phyloP scores from a whole-genome alignment of 2,888 invertebrate genomes.

The Conus canariensis region DNA sequence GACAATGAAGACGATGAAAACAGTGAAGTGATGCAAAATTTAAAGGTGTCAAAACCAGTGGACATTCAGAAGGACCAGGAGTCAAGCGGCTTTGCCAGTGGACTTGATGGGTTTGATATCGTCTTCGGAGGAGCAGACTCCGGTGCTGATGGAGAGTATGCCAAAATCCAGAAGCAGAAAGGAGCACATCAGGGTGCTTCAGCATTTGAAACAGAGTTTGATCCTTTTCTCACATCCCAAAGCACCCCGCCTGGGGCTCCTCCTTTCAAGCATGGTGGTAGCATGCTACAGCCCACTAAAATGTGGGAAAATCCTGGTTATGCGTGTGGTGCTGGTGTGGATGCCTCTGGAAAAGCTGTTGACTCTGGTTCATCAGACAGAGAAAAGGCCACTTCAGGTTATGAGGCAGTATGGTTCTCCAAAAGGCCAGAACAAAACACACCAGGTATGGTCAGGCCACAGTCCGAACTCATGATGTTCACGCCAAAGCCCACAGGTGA shows the following conservation, averaged over 20 bases:
- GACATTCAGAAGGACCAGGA: neutral
- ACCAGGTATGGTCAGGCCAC: conserved; percentile 31
- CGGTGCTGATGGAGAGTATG: neutral
- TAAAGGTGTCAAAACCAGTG: too few species aligned
- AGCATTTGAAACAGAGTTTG: conserved; percentile 26
- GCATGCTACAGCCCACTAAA: conserved; percentile 33
- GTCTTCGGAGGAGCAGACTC: conserved; percentile 29
- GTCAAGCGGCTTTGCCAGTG: neutral
- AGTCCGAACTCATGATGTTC: conserved; percentile 35
- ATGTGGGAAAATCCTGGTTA: conserved; percentile 25
- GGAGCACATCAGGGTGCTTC: neutral
- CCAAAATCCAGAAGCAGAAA: neutral
- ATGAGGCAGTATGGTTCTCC: conserved; percentile 34
- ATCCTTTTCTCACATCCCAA: conserved; percentile 22
- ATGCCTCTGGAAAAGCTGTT: neutral
- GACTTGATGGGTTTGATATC: neutral
- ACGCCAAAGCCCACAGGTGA: conserved; percentile 18
- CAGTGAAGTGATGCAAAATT: neutral
- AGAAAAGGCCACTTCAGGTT: neutral
- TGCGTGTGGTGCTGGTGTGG: neutral
- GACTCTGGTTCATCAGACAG: neutral
- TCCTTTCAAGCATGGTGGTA: neutral
- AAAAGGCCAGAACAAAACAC: neutral
- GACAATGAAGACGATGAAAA: neutral
- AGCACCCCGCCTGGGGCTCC: neutral